These are phyloP conservation scores for Cylas formicarius DNA, from an alignment of 1,140 invertebrate genomes.

Conservation along the genomic window DNA sequence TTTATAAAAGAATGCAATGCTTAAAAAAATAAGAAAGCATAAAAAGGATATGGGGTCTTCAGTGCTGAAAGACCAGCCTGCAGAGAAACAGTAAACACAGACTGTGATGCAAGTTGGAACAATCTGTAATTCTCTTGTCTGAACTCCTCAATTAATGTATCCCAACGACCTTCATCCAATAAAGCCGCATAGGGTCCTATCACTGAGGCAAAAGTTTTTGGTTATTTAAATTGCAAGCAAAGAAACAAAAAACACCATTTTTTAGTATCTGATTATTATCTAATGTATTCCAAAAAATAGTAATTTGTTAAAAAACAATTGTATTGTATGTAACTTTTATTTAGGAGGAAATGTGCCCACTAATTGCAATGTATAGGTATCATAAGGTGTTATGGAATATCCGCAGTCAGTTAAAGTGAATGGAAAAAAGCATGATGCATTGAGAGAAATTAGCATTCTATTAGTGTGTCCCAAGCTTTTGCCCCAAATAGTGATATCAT, in stretches of 20 bases:
- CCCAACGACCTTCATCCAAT: constrained; percentile 60
- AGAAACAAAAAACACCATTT: not conserved
- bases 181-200: constrained; percentile 52
- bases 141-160: constrained; percentile 81
- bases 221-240: too few species aligned
- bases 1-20: not conserved
- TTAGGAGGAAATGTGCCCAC: too few species aligned
- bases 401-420: too few species aligned
- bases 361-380: too few species aligned
- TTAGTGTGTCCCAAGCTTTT: too few species aligned
- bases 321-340: too few species aligned
- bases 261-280: too few species aligned
- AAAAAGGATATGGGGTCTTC: constrained; percentile 76
- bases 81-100: constrained; percentile 84
- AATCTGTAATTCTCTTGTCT: constrained; percentile 88
- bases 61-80: constrained; percentile 90
- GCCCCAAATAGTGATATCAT: too few species aligned
- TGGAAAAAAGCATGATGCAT: too few species aligned
- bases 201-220: constrained; percentile 34
- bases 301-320: not conserved
- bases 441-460: too few species aligned
- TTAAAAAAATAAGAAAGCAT: constrained; percentile 11
- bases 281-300: not conserved
- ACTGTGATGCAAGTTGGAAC: constrained; percentile 85
- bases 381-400: too few species aligned